Conservation (phyloP, 2,797 vertebrate species). For the Sternarchorhynchus goeldii region DNA sequence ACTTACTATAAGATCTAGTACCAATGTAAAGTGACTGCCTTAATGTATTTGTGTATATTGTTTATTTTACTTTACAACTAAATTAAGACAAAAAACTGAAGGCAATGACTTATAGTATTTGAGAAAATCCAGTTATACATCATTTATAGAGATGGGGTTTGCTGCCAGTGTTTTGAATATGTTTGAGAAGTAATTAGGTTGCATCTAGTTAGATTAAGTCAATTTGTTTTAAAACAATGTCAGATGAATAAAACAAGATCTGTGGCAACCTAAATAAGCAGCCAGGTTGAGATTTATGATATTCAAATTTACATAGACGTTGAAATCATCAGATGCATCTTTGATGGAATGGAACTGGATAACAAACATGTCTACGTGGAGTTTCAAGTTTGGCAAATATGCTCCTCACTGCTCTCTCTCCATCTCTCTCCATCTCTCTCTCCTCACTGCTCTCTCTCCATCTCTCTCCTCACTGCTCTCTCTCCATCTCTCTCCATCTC, state of each 20-base stretch:
- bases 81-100: slow-evolving; percentile 26
- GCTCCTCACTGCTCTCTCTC: slow-evolving; percentile 4
- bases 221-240: slow-evolving; percentile 17
- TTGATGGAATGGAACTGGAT: slow-evolving; percentile 32
- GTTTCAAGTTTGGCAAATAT: slow-evolving; percentile 20
- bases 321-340: not conserved
- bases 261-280: not conserved
- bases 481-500: not conserved
- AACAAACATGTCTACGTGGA: slow-evolving; percentile 23
- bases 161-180: slow-evolving; percentile 11
- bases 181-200: slow-evolving; percentile 13
- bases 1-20: not conserved
- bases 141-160: slow-evolving; percentile 13
- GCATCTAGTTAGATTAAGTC: slow-evolving; percentile 5
- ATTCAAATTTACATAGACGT: slow-evolving; percentile 23
- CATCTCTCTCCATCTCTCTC: not conserved
- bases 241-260: not conserved
- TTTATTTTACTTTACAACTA: slow-evolving; percentile 14
- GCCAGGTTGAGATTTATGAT: not conserved
- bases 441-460: no score
- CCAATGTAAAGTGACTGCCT: not conserved
- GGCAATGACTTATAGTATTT: slow-evolving; percentile 7
- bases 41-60: slow-evolving; percentile 24
- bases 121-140: slow-evolving; percentile 15
- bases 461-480: no score